Conservation (phyloP, 1,140 invertebrate genomes). For the Pseudomyrmex concolor region DNA sequence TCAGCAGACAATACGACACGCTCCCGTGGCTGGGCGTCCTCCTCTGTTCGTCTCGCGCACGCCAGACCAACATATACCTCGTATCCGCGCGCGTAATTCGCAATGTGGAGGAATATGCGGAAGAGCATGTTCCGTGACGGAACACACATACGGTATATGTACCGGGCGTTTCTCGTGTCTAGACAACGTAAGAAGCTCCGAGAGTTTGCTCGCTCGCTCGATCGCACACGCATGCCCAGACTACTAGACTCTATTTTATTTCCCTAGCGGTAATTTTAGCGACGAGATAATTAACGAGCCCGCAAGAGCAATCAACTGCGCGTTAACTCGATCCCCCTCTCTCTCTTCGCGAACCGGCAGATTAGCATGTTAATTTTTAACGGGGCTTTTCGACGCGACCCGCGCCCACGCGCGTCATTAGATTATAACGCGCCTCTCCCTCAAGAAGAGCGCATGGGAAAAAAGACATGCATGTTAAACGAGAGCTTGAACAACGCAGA, state of each 20-base stretch:
- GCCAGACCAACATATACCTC: constrained; percentile 1
- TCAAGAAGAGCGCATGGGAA: neutral
- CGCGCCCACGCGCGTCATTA: neutral
- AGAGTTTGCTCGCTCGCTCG: too few relatives aligned
- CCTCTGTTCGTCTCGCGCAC: constrained; percentile 38
- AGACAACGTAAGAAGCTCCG: constrained; percentile 25
- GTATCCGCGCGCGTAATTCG: constrained; percentile 58
- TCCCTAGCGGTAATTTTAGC: constrained; percentile 45
- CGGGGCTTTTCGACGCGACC: constrained; percentile 15
- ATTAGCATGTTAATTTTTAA: constrained; percentile 58
- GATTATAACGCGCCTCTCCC: too few relatives aligned
- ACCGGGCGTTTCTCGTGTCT: constrained; percentile 20
- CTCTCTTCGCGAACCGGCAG: neutral
- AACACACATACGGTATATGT: constrained; percentile 21
- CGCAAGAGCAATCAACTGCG: constrained; percentile 40
- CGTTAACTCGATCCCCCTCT: constrained; percentile 8
- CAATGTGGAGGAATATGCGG: constrained; percentile 53
- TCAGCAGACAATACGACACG: constrained; percentile 74
- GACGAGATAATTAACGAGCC: constrained; percentile 44
- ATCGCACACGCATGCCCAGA: too few relatives aligned
- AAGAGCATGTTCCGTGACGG: constrained; percentile 55
- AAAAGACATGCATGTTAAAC: constrained; percentile 1
- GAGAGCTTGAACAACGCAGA: neutral
- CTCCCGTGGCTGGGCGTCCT: constrained; percentile 72
- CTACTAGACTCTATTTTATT: constrained; percentile 4